Conservation (phyloP, 2,113 vertebrate species). For the Physeter macrocephalus region DNA sequence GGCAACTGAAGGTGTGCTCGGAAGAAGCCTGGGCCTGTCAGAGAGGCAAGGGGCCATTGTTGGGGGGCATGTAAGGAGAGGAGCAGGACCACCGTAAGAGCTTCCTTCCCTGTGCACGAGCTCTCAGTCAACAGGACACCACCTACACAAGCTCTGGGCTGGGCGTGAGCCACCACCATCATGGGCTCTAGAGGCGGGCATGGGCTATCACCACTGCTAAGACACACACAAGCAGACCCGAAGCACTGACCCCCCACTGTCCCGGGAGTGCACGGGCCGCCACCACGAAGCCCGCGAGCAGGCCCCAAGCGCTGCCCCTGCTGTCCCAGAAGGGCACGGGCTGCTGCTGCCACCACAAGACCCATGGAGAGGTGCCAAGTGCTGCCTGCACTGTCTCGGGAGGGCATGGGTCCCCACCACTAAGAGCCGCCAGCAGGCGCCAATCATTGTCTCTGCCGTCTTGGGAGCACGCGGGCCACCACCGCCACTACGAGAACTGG, state of each 20-base stretch:
- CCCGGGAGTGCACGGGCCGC: too few species aligned
- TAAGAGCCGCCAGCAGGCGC: background rate
- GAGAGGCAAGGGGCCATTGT: background rate
- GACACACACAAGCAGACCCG: background rate
- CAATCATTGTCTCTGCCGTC: background rate
- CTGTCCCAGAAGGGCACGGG: too few species aligned
- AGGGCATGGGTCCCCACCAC: background rate
- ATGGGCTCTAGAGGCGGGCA: too few species aligned
- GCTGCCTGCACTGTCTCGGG: background rate
- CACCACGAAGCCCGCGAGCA: background rate
- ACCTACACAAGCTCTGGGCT: background rate
- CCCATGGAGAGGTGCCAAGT: background rate
- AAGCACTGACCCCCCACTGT: too few species aligned
- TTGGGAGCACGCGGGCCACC: background rate
- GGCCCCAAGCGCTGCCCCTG: too few species aligned
- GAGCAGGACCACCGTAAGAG: background rate
- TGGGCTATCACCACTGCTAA: background rate
- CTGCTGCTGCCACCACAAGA: background rate
- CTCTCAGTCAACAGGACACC: background rate
- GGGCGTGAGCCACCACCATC: too few species aligned
- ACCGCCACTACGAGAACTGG: background rate
- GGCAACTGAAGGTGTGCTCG: background rate
- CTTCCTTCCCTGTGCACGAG: background rate
- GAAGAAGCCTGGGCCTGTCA: background rate
- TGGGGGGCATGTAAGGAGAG: background rate